Evolutionary conservation across 2,797 vertebrate species (phyloP).

Genomic region (Centropyge bicolor): DNA sequence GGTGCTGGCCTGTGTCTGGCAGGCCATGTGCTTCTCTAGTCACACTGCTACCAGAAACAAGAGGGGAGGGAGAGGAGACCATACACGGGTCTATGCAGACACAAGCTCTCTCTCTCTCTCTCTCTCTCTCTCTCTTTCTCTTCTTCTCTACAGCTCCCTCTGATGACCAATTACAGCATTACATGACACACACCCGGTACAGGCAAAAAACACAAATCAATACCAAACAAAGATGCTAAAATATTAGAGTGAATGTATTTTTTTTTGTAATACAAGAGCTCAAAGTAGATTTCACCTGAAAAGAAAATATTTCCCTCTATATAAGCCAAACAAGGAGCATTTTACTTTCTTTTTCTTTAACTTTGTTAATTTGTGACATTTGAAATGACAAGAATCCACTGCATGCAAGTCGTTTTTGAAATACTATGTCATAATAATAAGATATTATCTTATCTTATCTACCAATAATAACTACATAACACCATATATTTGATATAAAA

Average conservation of each 20-base stretch:
- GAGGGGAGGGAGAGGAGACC: conserved; percentile 32
- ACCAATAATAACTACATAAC: background rate
- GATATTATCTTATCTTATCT: background rate
- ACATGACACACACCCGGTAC: background rate
- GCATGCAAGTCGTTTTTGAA: background rate
- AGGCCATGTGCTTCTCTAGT: conserved; percentile 61
- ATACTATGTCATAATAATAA: background rate
- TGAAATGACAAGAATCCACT: background rate
- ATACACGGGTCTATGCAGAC: background rate
- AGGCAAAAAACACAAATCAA: background rate
- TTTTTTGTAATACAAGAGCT: too few relatives aligned
- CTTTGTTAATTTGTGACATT: background rate
- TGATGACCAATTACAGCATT: conserved; percentile 8
- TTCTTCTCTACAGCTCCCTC: conserved; percentile 25
- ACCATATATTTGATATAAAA: background rate
- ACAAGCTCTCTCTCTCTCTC: background rate
- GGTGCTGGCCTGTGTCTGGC: conserved; percentile 11
- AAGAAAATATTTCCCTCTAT: background rate
- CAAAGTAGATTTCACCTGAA: background rate
- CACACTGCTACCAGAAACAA: conserved; percentile 46
- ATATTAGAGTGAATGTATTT: too few relatives aligned
- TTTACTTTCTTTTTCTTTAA: too few relatives aligned
- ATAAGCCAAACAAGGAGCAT: background rate
- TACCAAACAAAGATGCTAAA: background rate
- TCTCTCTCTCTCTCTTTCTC: background rate